Evolutionary conservation across 2,888 invertebrate species (phyloP).

Genomic region (Acanthopleura granulata): DNA sequence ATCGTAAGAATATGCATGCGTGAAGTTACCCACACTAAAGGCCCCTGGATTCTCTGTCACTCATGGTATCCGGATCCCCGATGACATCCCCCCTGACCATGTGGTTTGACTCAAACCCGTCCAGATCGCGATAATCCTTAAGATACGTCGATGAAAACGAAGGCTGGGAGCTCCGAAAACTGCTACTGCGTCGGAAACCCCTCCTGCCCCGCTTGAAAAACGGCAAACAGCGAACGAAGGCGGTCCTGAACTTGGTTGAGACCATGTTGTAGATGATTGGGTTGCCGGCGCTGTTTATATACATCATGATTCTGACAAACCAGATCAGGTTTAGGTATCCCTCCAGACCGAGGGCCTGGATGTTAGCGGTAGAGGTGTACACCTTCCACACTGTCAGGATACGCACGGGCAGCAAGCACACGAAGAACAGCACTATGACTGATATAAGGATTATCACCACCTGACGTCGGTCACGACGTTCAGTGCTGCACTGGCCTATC

Average conservation of each 20-base stretch:
- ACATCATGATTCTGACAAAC: slow-evolving; percentile 40
- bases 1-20: no score
- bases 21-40: no score
- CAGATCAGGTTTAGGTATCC: slow-evolving; percentile 37
- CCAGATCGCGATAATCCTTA: background rate
- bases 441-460: slow-evolving; percentile 40
- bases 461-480: slow-evolving; percentile 24
- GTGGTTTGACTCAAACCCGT: background rate
- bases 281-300: slow-evolving; percentile 61
- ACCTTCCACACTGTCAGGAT: slow-evolving; percentile 41
- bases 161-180: background rate
- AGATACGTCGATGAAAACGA: background rate
- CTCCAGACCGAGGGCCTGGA: slow-evolving; percentile 37
- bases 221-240: slow-evolving; percentile 20
- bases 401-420: slow-evolving; percentile 43
- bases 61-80: no score
- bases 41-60: no score
- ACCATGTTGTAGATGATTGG: slow-evolving; percentile 47
- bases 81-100: background rate
- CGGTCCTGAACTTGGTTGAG: slow-evolving; percentile 61
- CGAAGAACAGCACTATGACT: slow-evolving; percentile 42
- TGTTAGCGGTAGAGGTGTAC: slow-evolving; percentile 30
- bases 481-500: background rate
- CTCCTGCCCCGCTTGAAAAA: background rate
- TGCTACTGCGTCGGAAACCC: background rate